Evolutionary conservation across 2,888 invertebrate species (phyloP).

Genomic region (Thyatira batis): DNA sequence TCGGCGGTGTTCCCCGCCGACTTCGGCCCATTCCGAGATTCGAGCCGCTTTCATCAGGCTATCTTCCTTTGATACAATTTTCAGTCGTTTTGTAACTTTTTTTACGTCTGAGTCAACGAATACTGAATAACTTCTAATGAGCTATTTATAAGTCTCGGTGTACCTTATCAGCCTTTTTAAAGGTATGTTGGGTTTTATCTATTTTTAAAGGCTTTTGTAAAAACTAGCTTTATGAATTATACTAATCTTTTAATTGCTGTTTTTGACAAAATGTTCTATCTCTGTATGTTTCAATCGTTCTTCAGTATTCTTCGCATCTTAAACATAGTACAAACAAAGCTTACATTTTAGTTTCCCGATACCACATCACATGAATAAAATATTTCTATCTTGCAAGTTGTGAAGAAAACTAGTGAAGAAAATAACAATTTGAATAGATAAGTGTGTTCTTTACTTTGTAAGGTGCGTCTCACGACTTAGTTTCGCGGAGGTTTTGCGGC

Average conservation of each 20-base stretch:
- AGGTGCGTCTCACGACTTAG: slow-evolving; percentile 31
- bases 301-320: background rate
- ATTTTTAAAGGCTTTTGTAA: background rate
- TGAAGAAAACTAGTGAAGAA: slow-evolving; percentile 34
- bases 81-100: slow-evolving; percentile 2
- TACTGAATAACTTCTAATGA: slow-evolving; percentile 4
- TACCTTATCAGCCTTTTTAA: background rate
- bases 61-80: slow-evolving; percentile 8
- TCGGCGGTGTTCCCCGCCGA: slow-evolving; percentile 16
- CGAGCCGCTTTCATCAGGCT: slow-evolving; percentile 16
- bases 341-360: slow-evolving; percentile 15
- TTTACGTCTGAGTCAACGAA: background rate
- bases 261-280: background rate
- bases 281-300: background rate
- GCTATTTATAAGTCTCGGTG: background rate
- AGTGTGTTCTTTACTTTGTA: slow-evolving; percentile 39
- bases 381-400: slow-evolving; percentile 29
- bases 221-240: too few relatives aligned
- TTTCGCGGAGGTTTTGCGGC: background rate
- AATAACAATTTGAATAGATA: slow-evolving; percentile 43
- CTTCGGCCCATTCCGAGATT: slow-evolving; percentile 7
- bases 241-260: too few relatives aligned
- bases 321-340: background rate
- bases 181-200: background rate
- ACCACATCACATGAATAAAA: slow-evolving; percentile 34